These are phyloP conservation scores for Eurystomus gularis DNA, from an alignment of 2,113 vertebrate species.

Conservation along the genomic window DNA sequence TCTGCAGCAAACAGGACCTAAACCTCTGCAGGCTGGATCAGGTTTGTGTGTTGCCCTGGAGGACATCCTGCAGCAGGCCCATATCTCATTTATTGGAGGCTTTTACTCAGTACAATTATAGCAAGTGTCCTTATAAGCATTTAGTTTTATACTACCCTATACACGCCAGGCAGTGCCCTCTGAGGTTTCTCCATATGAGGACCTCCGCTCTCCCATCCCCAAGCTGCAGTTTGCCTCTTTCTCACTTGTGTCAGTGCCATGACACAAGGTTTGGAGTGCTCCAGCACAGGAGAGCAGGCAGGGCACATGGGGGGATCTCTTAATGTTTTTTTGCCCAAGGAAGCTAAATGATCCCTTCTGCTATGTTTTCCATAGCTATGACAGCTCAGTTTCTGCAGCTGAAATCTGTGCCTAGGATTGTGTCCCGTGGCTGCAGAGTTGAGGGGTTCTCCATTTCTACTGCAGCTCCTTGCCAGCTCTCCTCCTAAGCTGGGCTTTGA, in stretches of 20 bases:
- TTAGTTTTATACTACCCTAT: not conserved
- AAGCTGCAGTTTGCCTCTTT: not conserved
- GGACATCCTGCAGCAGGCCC: not conserved
- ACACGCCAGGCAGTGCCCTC: accelerated
- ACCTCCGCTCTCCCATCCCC: not conserved
- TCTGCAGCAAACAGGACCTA: not conserved
- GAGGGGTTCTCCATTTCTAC: not conserved
- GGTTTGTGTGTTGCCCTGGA: not conserved
- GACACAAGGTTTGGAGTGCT: not conserved
- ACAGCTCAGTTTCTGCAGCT: not conserved
- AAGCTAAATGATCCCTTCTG: not conserved
- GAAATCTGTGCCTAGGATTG: not conserved
- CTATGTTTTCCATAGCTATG: not conserved
- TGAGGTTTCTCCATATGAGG: not conserved
- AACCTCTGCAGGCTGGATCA: not conserved
- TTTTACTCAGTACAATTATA: not conserved
- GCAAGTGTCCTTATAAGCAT: not conserved
- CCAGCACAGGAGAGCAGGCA: not conserved
- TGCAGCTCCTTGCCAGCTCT: not conserved
- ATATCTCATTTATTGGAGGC: not conserved
- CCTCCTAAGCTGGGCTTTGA: not conserved
- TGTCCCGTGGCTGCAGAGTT: not conserved
- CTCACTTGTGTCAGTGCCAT: not conserved
- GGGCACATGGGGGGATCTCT: not conserved
- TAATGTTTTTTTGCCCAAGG: not conserved